Evolutionary conservation across 2,113 vertebrate species (phyloP).

Genomic region (Illadopsis cleaveri): DNA sequence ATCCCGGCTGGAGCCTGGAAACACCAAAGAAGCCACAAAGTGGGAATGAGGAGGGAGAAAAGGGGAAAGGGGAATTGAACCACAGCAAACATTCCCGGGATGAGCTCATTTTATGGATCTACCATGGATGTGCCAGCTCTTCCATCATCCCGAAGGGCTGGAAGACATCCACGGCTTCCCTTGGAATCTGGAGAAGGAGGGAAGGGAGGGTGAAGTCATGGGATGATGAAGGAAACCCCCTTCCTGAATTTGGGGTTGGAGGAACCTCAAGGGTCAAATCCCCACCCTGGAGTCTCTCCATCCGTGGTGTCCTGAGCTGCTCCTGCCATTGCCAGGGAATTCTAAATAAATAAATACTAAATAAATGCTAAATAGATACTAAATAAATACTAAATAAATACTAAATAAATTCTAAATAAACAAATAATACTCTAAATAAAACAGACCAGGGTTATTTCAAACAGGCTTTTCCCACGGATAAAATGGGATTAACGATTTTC

Average conservation of each 20-base stretch:
- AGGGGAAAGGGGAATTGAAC: neutral
- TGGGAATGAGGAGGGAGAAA: neutral
- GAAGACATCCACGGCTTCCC: neutral
- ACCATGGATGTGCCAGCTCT: neutral
- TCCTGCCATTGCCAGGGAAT: neutral
- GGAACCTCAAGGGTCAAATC: neutral
- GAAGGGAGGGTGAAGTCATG: neutral
- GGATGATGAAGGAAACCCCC: neutral
- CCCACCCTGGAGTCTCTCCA: neutral
- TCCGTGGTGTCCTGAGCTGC: neutral
- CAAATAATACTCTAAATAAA: neutral
- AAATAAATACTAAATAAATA: no score
- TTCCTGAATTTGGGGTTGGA: neutral
- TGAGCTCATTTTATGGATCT: slow-evolving; percentile 39
- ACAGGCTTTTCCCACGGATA: accelerated
- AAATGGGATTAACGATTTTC: neutral
- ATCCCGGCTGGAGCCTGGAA: slow-evolving; percentile 39
- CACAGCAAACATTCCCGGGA: neutral
- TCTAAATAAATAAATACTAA: neutral
- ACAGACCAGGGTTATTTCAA: neutral
- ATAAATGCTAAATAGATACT: no score
- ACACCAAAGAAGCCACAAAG: slow-evolving; percentile 15
- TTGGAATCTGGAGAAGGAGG: neutral
- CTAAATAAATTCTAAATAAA: no score
- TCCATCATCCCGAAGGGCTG: slow-evolving; percentile 24